Conservation (phyloP, 2,113 vertebrate genomes). For the Piaya cayana region DNA sequence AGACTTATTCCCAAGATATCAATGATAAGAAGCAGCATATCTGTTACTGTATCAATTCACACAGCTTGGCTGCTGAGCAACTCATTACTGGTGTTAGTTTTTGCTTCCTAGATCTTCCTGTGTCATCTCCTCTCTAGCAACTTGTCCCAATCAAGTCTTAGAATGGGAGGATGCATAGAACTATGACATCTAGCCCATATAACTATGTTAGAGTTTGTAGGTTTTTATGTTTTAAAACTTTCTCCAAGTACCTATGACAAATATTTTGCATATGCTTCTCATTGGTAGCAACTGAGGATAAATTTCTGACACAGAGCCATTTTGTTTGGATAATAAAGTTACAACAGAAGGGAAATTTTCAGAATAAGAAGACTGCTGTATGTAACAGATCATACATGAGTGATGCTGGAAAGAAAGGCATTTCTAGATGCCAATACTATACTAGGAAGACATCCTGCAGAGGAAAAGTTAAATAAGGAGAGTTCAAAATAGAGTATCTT, state of each 20-base stretch:
- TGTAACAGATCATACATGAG: background rate
- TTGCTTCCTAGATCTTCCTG: background rate
- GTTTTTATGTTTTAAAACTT: background rate
- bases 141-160: background rate
- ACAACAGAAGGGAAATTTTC: background rate
- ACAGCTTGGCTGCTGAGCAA: background rate
- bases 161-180: background rate
- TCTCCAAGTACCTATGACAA: background rate
- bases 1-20: background rate
- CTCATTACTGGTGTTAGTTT: background rate
- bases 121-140: background rate
- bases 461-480: background rate
- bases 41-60: background rate
- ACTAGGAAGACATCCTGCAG: background rate
- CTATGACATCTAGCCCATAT: background rate
- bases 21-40: background rate
- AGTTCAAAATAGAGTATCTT: background rate
- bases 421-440: too few species aligned
- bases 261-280: background rate
- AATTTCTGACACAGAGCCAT: background rate
- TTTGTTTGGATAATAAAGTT: background rate
- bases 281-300: background rate
- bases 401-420: background rate
- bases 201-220: background rate
- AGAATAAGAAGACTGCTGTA: background rate